Evolutionary conservation across 1,140 invertebrate genomes (phyloP).

Genomic region (Drosophila chauvacae): DNA sequence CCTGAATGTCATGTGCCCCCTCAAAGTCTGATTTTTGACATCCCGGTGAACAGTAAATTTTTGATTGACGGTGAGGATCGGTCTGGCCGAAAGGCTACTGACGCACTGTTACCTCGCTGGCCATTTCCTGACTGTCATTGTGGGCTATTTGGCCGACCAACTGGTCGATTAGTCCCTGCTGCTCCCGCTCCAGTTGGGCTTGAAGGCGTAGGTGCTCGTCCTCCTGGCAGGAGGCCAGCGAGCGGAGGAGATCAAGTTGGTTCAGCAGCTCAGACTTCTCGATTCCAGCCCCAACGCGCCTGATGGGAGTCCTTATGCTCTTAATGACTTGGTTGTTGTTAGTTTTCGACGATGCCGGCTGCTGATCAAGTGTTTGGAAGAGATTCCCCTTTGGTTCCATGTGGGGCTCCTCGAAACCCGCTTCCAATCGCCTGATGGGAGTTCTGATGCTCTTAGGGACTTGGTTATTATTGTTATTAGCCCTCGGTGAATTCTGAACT

Average conservation of each 20-base stretch:
- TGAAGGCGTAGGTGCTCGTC: conserved; percentile 51
- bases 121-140: background rate
- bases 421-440: background rate
- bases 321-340: background rate
- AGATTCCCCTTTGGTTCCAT: conserved; percentile 6
- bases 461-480: background rate
- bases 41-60: conserved; percentile 17
- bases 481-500: background rate
- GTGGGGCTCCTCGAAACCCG: background rate
- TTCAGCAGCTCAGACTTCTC: background rate
- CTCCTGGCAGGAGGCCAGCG: conserved; percentile 31
- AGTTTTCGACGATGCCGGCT: background rate
- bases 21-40: conserved; percentile 6
- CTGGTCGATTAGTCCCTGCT: conserved; percentile 42
- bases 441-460: background rate
- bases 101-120: background rate
- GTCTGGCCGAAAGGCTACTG: too few relatives aligned
- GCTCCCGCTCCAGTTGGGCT: conserved; percentile 35
- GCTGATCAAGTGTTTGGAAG: too few relatives aligned
- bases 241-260: background rate
- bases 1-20: conserved; percentile 6
- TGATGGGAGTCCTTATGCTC: background rate
- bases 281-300: background rate
- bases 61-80: background rate
- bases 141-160: conserved; percentile 29